phyloP scores from a whole-genome alignment of 2,797 vertebrate species.

The Trematomus bernacchii region DNA sequence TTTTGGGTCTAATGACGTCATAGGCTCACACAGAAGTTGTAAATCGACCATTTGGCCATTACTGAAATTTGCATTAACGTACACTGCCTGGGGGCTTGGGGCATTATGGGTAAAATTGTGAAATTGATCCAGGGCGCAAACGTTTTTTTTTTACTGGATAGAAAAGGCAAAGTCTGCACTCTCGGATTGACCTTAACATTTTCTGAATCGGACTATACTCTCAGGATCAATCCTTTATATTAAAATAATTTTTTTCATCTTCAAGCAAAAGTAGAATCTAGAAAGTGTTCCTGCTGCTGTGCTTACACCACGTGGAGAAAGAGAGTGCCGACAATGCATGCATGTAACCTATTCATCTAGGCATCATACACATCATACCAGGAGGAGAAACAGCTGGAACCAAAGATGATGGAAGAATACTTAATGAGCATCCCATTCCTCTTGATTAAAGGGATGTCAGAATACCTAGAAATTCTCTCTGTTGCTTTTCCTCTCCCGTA shows the following conservation, averaged over 20 bases:
- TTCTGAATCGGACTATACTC: no score
- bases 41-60: no score
- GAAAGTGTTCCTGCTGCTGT: constrained; percentile 1
- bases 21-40: no score
- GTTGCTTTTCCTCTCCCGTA: neutral
- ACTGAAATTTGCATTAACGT: no score
- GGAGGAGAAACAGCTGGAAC: neutral
- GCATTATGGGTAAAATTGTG: no score
- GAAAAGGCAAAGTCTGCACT: no score
- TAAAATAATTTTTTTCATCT: neutral
- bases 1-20: no score
- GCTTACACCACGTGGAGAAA: neutral
- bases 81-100: no score
- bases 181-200: no score
- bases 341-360: no score
- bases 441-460: constrained; percentile 7
- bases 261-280: neutral
- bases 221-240: constrained; percentile 3
- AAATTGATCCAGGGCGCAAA: no score
- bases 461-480: neutral
- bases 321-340: neutral
- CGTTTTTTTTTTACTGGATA: no score
- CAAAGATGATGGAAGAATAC: neutral
- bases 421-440: neutral
- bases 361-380: neutral